Evolutionary conservation across 2,888 invertebrate species (phyloP).

Genomic region (Petrophora chlorosata): DNA sequence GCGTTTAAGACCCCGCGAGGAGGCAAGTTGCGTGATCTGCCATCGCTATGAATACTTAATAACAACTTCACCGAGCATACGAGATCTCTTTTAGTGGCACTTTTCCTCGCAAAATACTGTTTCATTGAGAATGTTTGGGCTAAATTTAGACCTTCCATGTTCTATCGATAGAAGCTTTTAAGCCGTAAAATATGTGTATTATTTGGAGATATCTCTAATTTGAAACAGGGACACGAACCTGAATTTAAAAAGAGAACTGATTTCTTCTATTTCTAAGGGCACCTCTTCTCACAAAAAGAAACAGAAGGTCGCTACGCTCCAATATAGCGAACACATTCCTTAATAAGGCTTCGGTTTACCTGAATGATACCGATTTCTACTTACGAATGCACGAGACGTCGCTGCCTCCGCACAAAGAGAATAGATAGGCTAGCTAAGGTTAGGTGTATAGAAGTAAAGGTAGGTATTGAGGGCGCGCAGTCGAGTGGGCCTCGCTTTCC

Average conservation of each 20-base stretch:
- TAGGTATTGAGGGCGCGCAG: slow-evolving; percentile 57
- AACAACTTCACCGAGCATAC: slow-evolving; percentile 35
- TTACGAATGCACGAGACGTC: slow-evolving; percentile 75
- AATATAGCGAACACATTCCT: slow-evolving; percentile 29
- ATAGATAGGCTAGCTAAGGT: slow-evolving; percentile 58
- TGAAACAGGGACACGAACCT: neutral
- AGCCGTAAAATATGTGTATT: neutral
- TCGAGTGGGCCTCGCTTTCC: slow-evolving; percentile 71
- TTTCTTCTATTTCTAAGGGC: neutral
- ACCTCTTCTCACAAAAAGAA: slow-evolving; percentile 2
- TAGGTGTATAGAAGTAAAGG: slow-evolving; percentile 51
- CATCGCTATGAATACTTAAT: slow-evolving; percentile 48
- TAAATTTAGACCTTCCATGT: neutral
- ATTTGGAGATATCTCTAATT: no score
- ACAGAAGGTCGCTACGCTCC: slow-evolving; percentile 16
- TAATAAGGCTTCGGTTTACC: slow-evolving; percentile 38
- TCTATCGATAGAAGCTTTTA: neutral
- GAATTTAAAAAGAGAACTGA: neutral
- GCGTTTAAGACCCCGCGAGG: slow-evolving; percentile 27
- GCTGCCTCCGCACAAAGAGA: slow-evolving; percentile 63
- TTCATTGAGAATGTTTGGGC: neutral
- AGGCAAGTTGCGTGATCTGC: slow-evolving; percentile 34
- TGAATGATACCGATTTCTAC: slow-evolving; percentile 54
- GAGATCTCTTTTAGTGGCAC: slow-evolving; percentile 30
- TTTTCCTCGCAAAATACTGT: neutral